Conservation (phyloP, 1,140 invertebrate genomes). For the Pogonognathellus flavescens region DNA sequence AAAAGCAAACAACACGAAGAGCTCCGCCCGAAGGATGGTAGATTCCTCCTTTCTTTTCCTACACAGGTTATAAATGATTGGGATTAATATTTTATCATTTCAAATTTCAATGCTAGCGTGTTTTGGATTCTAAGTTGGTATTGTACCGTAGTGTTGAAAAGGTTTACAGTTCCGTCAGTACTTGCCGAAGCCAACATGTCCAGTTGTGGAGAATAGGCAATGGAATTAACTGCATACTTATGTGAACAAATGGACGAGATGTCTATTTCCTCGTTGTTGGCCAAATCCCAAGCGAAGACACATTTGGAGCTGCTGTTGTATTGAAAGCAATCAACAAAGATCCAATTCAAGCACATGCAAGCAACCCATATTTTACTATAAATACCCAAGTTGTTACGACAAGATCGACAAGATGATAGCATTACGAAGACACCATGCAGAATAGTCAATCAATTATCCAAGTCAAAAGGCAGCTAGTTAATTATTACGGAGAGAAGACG, state of each 20-base stretch:
- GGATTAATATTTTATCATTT: too few species aligned
- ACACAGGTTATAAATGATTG: slow-evolving; percentile 64
- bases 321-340: slow-evolving; percentile 64
- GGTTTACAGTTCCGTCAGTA: slow-evolving; percentile 79
- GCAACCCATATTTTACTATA: slow-evolving; percentile 29
- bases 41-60: slow-evolving; percentile 71
- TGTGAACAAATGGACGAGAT: slow-evolving; percentile 74
- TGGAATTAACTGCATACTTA: slow-evolving; percentile 76
- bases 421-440: slow-evolving; percentile 37
- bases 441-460: slow-evolving; percentile 54
- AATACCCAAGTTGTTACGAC: slow-evolving; percentile 47
- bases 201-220: slow-evolving; percentile 79
- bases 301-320: slow-evolving; percentile 66
- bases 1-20: slow-evolving; percentile 77
- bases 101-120: too few species aligned
- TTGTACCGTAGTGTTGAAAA: slow-evolving; percentile 78
- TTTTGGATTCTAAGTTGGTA: too few species aligned
- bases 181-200: slow-evolving; percentile 79
- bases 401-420: slow-evolving; percentile 7
- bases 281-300: slow-evolving; percentile 65
- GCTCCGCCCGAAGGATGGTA: slow-evolving; percentile 70
- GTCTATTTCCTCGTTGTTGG: slow-evolving; percentile 70
- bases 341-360: slow-evolving; percentile 63
- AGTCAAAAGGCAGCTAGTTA: slow-evolving; percentile 40
- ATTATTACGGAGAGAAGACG: slow-evolving; percentile 8